phyloP scores from a whole-genome alignment of 2,888 invertebrate species.

The Scaptomyza tumidula region DNA sequence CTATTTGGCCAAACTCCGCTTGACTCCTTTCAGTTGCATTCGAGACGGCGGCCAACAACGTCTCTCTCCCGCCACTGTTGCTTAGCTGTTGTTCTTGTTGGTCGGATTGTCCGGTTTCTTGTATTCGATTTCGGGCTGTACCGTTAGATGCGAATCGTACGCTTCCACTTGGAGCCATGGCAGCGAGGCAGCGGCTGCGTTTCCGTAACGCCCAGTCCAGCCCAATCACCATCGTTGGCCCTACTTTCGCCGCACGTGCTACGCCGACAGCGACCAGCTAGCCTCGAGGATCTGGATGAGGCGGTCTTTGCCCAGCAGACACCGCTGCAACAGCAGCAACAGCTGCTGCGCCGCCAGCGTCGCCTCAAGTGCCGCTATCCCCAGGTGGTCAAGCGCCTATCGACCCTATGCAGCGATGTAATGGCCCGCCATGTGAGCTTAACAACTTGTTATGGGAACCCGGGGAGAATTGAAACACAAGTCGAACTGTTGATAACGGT shows the following conservation, averaged over 20 bases:
- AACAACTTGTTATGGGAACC: neutral
- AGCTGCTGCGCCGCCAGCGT: constrained; percentile 68
- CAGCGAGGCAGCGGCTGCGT: constrained; percentile 81
- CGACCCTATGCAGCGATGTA: constrained; percentile 86
- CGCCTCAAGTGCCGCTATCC: constrained; percentile 84
- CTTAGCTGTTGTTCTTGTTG: constrained; percentile 23
- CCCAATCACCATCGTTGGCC: constrained; percentile 81
- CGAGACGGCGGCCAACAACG: constrained; percentile 62
- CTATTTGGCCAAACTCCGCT: constrained; percentile 12
- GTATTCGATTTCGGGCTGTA: constrained; percentile 10
- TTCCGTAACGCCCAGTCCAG: constrained; percentile 81
- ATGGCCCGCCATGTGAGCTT: constrained; percentile 85
- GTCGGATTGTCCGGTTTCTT: constrained; percentile 18
- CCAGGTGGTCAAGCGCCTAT: constrained; percentile 85
- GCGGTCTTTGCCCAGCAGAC: constrained; percentile 45
- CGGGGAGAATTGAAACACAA: neutral
- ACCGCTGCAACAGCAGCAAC: constrained; percentile 64
- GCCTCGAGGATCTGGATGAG: constrained; percentile 78
- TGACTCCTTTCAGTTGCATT: constrained; percentile 78
- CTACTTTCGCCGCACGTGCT: constrained; percentile 82
- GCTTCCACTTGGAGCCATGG: constrained; percentile 84
- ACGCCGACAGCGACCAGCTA: constrained; percentile 83
- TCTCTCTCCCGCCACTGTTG: constrained; percentile 15
- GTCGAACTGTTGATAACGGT: neutral
- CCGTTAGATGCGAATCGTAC: constrained; percentile 83